Percentiles rank a stretch among this genome's conserved stretches.
Evolutionary conservation across 2,888 invertebrate genomes (phyloP).

Genomic region (Galerucella pusilla): DNA sequence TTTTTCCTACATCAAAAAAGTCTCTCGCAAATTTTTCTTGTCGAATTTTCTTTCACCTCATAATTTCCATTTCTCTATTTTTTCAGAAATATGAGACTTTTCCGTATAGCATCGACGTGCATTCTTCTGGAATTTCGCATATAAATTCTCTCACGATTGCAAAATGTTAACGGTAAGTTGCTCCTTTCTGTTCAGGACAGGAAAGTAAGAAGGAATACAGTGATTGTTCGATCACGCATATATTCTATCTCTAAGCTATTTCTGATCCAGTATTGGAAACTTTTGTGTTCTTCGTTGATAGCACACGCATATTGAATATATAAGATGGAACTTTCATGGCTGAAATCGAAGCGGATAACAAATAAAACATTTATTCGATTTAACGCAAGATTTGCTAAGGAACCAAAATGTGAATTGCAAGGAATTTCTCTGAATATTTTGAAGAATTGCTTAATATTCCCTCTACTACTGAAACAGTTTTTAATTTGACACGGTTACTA

Average conservation of each 20-base stretch:
- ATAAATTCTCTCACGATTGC: conserved; percentile 13
- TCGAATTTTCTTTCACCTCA: background rate
- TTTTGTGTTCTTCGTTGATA: conserved; percentile 54
- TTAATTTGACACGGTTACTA: no score
- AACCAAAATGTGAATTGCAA: background rate
- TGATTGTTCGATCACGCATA: conserved; percentile 55
- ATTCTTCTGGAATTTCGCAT: conserved; percentile 17
- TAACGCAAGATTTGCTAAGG: background rate
- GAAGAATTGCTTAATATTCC: no score
- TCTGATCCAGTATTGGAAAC: conserved; percentile 56
- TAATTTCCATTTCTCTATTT: conserved; percentile 5
- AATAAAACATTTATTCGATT: background rate
- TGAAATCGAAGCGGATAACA: conserved; percentile 14
- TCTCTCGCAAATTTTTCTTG: no score
- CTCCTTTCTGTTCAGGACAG: conserved; percentile 21
- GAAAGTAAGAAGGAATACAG: conserved; percentile 10
- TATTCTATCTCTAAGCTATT: conserved; percentile 55
- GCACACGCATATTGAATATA: conserved; percentile 53
- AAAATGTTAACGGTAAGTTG: conserved; percentile 34
- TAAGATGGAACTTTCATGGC: conserved; percentile 25
- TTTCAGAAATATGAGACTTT: conserved; percentile 6
- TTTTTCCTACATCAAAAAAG: no score
- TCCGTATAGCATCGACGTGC: conserved; percentile 1
- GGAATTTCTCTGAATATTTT: background rate
- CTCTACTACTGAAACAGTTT: no score